A percentile compares a stretch with the other conserved stretches of the same genome.
Evolutionary conservation across 2,797 vertebrate species (phyloP).

Genomic region (Yasuhikotakia modesta): DNA sequence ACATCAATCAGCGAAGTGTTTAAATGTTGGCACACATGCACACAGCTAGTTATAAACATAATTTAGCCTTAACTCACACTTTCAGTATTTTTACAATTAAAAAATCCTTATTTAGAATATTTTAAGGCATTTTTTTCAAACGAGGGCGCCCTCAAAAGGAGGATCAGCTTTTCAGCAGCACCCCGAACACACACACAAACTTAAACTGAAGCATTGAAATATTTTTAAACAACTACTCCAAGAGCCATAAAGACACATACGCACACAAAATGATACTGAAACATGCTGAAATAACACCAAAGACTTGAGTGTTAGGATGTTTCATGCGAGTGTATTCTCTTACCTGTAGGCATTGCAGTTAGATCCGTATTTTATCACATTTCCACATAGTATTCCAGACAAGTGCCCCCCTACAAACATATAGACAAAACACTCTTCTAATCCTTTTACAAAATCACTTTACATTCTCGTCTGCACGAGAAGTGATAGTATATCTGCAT

Average conservation of each 20-base stretch:
- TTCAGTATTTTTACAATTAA: no score
- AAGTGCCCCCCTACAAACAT: slow-evolving; percentile 8
- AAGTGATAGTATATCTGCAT: slow-evolving; percentile 21
- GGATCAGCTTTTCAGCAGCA: no score
- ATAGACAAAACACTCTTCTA: slow-evolving; percentile 23
- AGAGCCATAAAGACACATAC: neutral
- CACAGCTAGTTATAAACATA: neutral
- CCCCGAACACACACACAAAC: neutral
- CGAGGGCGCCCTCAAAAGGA: no score
- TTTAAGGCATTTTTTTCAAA: no score
- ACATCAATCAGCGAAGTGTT: slow-evolving; percentile 28
- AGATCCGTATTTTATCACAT: slow-evolving; percentile 44
- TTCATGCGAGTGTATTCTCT: slow-evolving; percentile 1
- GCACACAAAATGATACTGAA: neutral
- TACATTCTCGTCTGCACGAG: slow-evolving; percentile 14
- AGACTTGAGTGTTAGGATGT: neutral
- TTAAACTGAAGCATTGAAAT: neutral
- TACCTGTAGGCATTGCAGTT: slow-evolving; percentile 45
- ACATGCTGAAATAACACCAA: neutral
- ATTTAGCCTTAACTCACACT: neutral
- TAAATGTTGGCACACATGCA: slow-evolving; percentile 13
- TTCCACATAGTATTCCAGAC: slow-evolving; percentile 53
- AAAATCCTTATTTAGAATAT: no score
- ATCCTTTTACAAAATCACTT: slow-evolving; percentile 38
- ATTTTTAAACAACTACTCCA: neutral